These are phyloP conservation scores for Crotalus horridus DNA, from an alignment of 2,113 vertebrate species.

Conservation along the genomic window DNA sequence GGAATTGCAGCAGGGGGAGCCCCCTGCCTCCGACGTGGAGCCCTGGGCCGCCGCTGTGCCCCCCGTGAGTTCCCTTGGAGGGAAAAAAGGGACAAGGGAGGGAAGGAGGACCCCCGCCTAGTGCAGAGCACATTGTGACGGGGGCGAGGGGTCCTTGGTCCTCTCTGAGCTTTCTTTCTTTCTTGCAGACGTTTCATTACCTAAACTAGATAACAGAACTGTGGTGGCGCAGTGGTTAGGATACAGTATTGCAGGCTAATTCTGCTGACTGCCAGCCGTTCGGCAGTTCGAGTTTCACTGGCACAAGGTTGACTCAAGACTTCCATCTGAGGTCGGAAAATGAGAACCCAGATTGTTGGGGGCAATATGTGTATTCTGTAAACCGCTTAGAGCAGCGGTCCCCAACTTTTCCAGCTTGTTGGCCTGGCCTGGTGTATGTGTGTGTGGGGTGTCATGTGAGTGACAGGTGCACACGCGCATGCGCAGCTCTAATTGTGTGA, in stretches of 20 bases:
- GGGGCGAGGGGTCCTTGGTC: background rate
- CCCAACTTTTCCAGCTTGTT: background rate
- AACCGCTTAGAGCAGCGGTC: background rate
- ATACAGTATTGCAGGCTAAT: background rate
- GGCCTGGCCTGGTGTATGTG: too few species aligned
- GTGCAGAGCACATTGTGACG: background rate
- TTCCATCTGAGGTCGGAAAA: background rate
- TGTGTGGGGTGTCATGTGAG: background rate
- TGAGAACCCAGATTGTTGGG: background rate
- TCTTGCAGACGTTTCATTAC: background rate
- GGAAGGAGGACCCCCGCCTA: background rate
- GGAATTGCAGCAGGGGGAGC: slow-evolving; percentile 58
- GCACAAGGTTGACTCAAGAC: background rate
- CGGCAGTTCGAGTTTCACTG: background rate
- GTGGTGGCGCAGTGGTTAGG: background rate
- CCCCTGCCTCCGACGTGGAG: slow-evolving; percentile 72
- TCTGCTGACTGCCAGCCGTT: background rate
- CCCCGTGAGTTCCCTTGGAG: slow-evolving; percentile 72
- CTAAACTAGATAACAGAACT: background rate
- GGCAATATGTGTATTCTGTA: background rate
- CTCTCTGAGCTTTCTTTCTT: background rate
- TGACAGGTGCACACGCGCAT: too few species aligned
- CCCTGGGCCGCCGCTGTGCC: slow-evolving; percentile 85
- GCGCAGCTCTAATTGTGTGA: background rate
- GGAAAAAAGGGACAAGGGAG: accelerated